A percentile compares a stretch with the other conserved stretches of the same genome.
These are phyloP conservation scores for Amblyraja radiata DNA, from an alignment of 2,797 vertebrate genomes.

Conservation along the genomic window DNA sequence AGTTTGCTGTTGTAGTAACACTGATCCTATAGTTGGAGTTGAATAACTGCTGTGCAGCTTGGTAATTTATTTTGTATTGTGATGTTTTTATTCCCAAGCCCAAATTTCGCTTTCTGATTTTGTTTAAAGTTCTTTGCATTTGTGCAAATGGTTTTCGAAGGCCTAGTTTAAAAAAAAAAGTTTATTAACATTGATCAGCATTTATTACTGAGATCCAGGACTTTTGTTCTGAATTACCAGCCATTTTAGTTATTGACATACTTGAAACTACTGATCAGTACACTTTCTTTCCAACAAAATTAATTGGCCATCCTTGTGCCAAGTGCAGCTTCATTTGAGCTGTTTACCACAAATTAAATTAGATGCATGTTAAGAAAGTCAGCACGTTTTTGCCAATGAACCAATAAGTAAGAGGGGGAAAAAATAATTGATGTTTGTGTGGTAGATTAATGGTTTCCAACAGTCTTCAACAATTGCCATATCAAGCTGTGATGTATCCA, in stretches of 20 bases:
- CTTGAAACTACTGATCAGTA: neutral
- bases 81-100: neutral
- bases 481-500: too few species aligned
- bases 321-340: neutral
- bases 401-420: too few species aligned
- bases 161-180: neutral
- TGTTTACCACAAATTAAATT: neutral
- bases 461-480: too few species aligned
- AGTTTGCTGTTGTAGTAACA: neutral
- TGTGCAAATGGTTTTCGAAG: neutral
- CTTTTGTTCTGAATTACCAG: neutral
- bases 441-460: too few species aligned
- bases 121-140: neutral
- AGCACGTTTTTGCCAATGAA: neutral
- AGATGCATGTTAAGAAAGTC: neutral
- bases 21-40: slow-evolving; percentile 1
- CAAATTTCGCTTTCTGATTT: neutral
- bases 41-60: neutral
- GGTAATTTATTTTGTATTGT: neutral
- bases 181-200: too few species aligned
- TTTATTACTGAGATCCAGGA: too few species aligned
- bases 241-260: neutral
- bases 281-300: neutral
- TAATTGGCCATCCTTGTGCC: too few species aligned
- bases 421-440: too few species aligned